Evolutionary conservation across 2,113 vertebrate genomes (phyloP).

Genomic region (Protobothrops mucrosquamatus): DNA sequence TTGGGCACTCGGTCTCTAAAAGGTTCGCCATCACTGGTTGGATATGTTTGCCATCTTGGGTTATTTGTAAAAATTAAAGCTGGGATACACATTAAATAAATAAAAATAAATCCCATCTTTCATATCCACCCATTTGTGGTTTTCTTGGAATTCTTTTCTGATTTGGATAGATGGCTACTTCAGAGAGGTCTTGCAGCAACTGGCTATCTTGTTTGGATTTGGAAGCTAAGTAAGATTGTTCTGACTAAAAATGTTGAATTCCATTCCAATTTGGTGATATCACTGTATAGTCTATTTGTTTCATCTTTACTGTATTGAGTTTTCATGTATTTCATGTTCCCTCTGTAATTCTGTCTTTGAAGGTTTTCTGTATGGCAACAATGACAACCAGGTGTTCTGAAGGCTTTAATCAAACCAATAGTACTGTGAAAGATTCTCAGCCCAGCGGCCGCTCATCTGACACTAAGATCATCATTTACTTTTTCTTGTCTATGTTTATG

Average conservation of each 20-base stretch:
- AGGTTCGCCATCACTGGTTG: too few relatives aligned
- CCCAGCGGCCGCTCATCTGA: not conserved
- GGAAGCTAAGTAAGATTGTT: not conserved
- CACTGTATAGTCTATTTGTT: not conserved
- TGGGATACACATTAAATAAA: too few relatives aligned
- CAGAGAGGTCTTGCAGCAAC: too few relatives aligned
- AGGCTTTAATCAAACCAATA: not conserved
- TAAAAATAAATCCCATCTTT: not conserved
- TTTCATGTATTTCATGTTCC: not conserved
- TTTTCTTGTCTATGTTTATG: not conserved
- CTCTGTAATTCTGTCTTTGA: not conserved
- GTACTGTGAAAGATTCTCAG: not conserved
- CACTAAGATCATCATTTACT: not conserved
- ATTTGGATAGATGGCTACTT: too few relatives aligned
- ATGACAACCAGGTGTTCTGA: not conserved
- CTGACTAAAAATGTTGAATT: not conserved
- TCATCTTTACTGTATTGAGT: not conserved
- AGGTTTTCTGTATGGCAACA: not conserved
- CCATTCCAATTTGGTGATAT: not conserved
- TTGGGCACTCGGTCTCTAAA: too few relatives aligned
- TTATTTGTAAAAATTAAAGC: too few relatives aligned
- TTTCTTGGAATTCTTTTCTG: too few relatives aligned
- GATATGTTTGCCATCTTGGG: too few relatives aligned
- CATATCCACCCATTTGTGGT: not conserved
- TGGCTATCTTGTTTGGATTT: too few relatives aligned